Percentiles rank a stretch among this genome's conserved stretches.
Conservation (phyloP, 2,113 vertebrate species). For the Anoura caudifer region DNA sequence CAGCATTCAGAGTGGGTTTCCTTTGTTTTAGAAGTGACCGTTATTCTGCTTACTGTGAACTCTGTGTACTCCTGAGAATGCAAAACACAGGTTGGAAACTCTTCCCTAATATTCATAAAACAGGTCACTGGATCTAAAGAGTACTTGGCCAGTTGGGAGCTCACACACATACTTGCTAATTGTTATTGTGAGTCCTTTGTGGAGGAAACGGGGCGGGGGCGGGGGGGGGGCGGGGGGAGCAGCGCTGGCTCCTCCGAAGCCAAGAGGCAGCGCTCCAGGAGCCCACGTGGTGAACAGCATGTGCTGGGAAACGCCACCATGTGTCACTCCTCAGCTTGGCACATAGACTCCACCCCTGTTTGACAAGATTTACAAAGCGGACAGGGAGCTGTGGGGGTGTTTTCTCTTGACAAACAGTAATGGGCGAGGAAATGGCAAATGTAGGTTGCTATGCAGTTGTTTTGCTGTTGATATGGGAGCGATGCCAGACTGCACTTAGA, state of each 20-base stretch:
- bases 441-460: constrained; percentile 79
- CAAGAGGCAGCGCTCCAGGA: not conserved
- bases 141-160: constrained; percentile 29
- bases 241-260: not conserved
- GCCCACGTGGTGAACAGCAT: constrained; percentile 13
- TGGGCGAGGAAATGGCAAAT: constrained; percentile 69
- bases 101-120: not conserved
- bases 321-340: not conserved
- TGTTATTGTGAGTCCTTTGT: constrained; percentile 74
- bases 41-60: constrained; percentile 37
- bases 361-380: not conserved
- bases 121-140: constrained; percentile 43
- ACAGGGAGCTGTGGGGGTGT: not conserved
- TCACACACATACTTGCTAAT: constrained; percentile 36
- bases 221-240: constrained; percentile 76
- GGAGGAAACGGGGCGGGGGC: constrained; percentile 81
- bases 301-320: constrained; percentile 27
- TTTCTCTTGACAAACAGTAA: constrained; percentile 26
- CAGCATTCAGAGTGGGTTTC: not conserved
- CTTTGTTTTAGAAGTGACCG: constrained; percentile 48
- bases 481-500: constrained; percentile 53
- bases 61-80: not conserved
- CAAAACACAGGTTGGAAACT: not conserved
- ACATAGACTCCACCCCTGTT: not conserved
- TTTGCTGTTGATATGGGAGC: constrained; percentile 73